phyloP scores from a whole-genome alignment of 2,888 invertebrate genomes.

The Patella pellucida region DNA sequence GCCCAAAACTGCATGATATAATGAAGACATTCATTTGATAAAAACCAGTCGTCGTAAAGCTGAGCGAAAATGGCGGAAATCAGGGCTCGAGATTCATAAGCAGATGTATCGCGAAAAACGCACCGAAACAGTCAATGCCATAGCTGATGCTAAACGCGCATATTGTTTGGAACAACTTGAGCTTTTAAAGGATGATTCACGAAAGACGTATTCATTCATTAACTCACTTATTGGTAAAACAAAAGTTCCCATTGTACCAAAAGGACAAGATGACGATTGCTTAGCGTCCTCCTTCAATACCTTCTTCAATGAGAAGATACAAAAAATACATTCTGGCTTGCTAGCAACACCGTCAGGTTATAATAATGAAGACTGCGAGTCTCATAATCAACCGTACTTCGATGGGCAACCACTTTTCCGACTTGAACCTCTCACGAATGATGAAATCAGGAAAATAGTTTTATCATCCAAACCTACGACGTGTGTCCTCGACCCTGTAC shows the following conservation, averaged over 20 bases:
- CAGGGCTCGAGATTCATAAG: neutral
- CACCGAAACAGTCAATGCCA: neutral
- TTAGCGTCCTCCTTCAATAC: too few relatives aligned
- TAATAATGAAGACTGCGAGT: too few relatives aligned
- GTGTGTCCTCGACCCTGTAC: too few relatives aligned
- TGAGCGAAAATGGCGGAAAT: conserved; percentile 8
- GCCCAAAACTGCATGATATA: neutral
- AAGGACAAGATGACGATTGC: too few relatives aligned
- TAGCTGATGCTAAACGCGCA: neutral
- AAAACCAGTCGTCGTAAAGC: neutral
- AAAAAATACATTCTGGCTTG: too few relatives aligned
- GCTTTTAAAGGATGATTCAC: neutral
- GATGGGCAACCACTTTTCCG: too few relatives aligned
- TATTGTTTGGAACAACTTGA: neutral
- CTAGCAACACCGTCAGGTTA: too few relatives aligned
- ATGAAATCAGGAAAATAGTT: too few relatives aligned
- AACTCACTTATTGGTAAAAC: conserved; percentile 5
- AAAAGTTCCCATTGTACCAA: neutral
- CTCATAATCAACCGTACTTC: too few relatives aligned
- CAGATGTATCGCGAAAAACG: conserved; percentile 1
- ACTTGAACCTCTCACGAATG: too few relatives aligned
- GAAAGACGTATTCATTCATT: neutral
- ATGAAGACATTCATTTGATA: neutral
- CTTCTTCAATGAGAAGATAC: too few relatives aligned
- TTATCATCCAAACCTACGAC: too few relatives aligned